Percentiles rank a stretch among this genome's conserved stretches.
These are phyloP conservation scores for Scomber colias DNA, from an alignment of 2,113 vertebrate genomes.

Conservation along the genomic window DNA sequence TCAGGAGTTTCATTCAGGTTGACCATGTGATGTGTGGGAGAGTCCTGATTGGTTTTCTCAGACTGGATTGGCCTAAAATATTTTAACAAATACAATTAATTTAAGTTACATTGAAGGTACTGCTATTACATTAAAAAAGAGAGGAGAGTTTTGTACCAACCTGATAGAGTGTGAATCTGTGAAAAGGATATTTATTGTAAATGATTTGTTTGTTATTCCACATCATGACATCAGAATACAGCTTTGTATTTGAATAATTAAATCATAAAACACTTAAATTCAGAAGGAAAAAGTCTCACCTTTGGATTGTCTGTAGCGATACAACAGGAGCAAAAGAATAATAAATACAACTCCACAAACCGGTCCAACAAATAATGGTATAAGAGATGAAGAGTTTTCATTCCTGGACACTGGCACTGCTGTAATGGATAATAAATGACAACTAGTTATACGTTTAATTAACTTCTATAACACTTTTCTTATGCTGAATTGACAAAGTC, in stretches of 20 bases:
- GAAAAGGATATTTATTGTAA: slow-evolving; percentile 1
- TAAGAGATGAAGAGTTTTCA: neutral
- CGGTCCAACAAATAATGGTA: slow-evolving; percentile 17
- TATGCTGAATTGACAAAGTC: too few species aligned
- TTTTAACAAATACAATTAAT: neutral
- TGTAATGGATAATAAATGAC: neutral
- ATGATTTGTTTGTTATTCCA: neutral
- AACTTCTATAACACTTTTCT: too few species aligned
- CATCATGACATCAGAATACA: accelerated
- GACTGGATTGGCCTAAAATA: neutral
- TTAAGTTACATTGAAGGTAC: neutral
- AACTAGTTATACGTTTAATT: too few species aligned
- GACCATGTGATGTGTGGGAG: too few species aligned
- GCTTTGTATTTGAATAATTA: neutral
- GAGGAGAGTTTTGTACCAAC: neutral
- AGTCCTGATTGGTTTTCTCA: neutral
- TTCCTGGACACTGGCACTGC: neutral
- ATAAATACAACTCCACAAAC: slow-evolving; percentile 7
- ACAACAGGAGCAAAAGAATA: slow-evolving; percentile 25
- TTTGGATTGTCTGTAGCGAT: slow-evolving; percentile 21
- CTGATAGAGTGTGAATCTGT: slow-evolving; percentile 11
- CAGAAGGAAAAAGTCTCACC: slow-evolving; percentile 27
- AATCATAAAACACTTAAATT: neutral
- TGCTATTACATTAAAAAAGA: neutral
- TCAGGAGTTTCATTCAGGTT: neutral